Evolutionary conservation across 2,113 vertebrate genomes (phyloP).

Genomic region (Zonotrichia leucophrys): DNA sequence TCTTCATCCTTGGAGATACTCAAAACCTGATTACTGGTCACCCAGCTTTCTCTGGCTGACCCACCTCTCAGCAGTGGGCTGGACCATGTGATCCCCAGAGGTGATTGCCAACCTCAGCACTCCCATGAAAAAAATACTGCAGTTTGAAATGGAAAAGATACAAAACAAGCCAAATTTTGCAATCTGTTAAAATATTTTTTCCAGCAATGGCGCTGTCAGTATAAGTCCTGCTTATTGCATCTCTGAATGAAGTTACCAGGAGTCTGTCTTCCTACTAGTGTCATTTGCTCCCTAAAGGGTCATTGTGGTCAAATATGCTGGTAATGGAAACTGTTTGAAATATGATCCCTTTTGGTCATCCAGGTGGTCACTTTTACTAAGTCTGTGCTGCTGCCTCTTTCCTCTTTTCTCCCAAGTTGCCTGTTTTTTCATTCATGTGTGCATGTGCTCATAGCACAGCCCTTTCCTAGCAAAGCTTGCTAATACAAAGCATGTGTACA

Average conservation of each 20-base stretch:
- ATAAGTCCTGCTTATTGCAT: background rate
- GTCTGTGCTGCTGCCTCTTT: background rate
- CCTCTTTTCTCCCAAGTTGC: background rate
- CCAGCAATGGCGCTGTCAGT: background rate
- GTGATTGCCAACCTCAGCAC: background rate
- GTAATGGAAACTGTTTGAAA: background rate
- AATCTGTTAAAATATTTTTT: background rate
- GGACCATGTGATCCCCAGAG: background rate
- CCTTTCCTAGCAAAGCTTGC: background rate
- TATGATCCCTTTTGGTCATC: background rate
- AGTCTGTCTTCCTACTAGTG: background rate
- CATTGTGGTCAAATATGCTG: rapidly evolving
- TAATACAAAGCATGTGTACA: background rate
- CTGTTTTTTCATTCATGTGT: background rate
- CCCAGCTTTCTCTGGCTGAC: background rate
- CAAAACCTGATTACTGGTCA: background rate
- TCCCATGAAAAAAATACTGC: background rate
- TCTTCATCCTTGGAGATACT: background rate
- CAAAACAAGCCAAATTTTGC: background rate
- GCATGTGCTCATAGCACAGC: rapidly evolving
- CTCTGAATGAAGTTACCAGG: background rate
- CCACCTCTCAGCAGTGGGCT: background rate
- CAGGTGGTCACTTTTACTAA: background rate
- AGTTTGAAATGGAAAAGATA: background rate
- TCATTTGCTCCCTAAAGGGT: background rate